phyloP scores from a whole-genome alignment of 1,140 invertebrate species.

The Ceratina australensis region DNA sequence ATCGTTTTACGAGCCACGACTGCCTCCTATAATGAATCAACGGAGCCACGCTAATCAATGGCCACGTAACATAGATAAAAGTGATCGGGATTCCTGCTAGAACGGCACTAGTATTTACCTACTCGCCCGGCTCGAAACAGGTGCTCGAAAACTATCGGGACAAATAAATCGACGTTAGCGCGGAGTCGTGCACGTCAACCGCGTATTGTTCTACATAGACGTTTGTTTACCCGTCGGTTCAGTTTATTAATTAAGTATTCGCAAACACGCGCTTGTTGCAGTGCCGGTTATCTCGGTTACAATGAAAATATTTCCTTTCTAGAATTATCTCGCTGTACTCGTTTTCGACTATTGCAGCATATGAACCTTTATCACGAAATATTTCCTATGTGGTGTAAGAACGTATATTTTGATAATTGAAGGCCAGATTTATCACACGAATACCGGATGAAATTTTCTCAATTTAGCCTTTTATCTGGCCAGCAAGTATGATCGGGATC shows the following conservation, averaged over 20 bases:
- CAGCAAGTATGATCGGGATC: neutral
- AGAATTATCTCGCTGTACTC: neutral
- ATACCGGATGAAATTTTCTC: neutral
- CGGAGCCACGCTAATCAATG: slow-evolving; percentile 4
- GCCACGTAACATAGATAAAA: slow-evolving; percentile 7
- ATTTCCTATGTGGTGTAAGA: too few relatives aligned
- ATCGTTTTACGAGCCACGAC: slow-evolving; percentile 15
- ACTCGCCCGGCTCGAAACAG: neutral
- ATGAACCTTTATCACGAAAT: too few relatives aligned
- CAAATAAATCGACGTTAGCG: neutral
- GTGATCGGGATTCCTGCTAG: neutral
- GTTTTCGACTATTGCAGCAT: too few relatives aligned
- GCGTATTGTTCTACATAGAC: neutral
- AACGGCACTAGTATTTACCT: neutral
- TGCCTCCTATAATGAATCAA: slow-evolving; percentile 7
- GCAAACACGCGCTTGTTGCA: neutral
- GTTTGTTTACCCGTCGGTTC: neutral
- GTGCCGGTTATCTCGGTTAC: neutral
- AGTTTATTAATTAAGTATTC: neutral
- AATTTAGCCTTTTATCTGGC: neutral
- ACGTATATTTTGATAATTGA: too few relatives aligned
- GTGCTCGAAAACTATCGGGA: neutral
- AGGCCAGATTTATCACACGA: too few relatives aligned
- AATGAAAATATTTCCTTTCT: slow-evolving; percentile 17
- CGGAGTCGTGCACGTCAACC: neutral